phyloP scores from a whole-genome alignment of 1,140 invertebrate species.

The Euura saliciscinereae region DNA sequence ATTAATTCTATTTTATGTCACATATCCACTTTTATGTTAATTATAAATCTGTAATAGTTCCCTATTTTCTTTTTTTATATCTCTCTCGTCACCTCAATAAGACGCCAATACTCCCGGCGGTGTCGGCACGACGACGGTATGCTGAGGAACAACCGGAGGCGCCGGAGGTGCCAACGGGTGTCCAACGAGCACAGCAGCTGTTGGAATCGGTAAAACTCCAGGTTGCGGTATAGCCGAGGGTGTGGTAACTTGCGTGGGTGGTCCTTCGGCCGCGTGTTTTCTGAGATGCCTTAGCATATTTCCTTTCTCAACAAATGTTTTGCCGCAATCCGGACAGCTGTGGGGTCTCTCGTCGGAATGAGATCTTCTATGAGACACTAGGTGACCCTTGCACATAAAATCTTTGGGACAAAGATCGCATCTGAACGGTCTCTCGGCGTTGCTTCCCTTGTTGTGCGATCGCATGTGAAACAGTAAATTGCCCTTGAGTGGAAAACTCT shows the following conservation, averaged over 20 bases:
- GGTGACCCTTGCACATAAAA: slow-evolving; percentile 95
- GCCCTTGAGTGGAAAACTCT: slow-evolving; percentile 85
- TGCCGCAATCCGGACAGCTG: slow-evolving; percentile 75
- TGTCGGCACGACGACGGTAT: slow-evolving; percentile 58
- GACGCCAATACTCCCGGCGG: slow-evolving; percentile 56
- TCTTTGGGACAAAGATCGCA: slow-evolving; percentile 97
- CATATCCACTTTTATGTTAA: slow-evolving; percentile 12
- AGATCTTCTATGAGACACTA: slow-evolving; percentile 86
- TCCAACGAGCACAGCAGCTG: slow-evolving; percentile 52
- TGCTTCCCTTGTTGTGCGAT: slow-evolving; percentile 86
- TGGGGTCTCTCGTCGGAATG: slow-evolving; percentile 88
- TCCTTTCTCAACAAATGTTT: slow-evolving; percentile 79
- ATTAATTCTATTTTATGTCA: slow-evolving; percentile 10
- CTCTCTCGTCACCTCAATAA: slow-evolving; percentile 38
- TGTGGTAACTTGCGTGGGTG: slow-evolving; percentile 55
- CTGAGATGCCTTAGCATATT: slow-evolving; percentile 71
- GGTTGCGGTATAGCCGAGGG: slow-evolving; percentile 50
- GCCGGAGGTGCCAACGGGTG: slow-evolving; percentile 53
- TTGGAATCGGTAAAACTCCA: slow-evolving; percentile 44
- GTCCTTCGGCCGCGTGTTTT: slow-evolving; percentile 59
- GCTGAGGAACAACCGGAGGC: slow-evolving; percentile 52
- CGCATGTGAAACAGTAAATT: slow-evolving; percentile 95
- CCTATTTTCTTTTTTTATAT: background rate
- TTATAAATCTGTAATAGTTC: background rate
- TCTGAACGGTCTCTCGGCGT: slow-evolving; percentile 88